Evolutionary conservation across 2,113 vertebrate genomes (phyloP), one percentile per base, ranked within the genome.

Genomic region (Pomatostomus ruficeps): DNA sequence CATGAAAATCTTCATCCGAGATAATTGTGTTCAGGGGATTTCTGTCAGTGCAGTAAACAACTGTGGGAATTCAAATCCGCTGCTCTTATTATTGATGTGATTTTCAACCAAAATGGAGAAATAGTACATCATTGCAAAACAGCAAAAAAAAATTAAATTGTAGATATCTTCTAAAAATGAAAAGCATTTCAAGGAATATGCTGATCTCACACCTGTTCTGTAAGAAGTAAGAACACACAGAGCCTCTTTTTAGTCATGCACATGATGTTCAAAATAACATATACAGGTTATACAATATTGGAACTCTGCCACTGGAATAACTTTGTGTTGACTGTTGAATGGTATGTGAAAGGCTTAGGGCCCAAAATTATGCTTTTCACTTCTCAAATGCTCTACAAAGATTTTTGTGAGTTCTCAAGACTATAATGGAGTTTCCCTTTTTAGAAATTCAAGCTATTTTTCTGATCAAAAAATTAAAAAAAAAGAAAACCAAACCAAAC

Each of bases 11-110:
- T 78, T 90, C 75, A 31, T 90, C 55, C 36, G 54, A 93, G 72
- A 92, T 91, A 71, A 93, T 95, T 93, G 45, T 25, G 31, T 96
- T 83, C 65, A 65, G 82, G 95, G 72, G 85, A 67, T 86, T 96
- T 97, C 90, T 96, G 68, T 66, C 79, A 81, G 49, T 86, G 40
- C n/a, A 90, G 85, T 90, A 95, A 96, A 96, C 83, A 96, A 86
- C 90, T 94, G 24, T 67, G 40, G 28, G 72, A 77, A 90, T 80
- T 86, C 51, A 93, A 88, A 84, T 83, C 77, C 1, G 6, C 59
- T 70, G 40, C 45, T 91, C 74, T 59, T 87, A 31, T 79, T 91
- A 83, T 31, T 79, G 59, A 89, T 85, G 72, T 45, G 33, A 86
- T 86, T 88, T 91, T 80, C 55, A 90, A 63, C 17, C 10, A 48